Base-by-base conservation (phyloP, 2,888 invertebrate genomes). In the Gymnoscelis rufifasciata region DNA sequence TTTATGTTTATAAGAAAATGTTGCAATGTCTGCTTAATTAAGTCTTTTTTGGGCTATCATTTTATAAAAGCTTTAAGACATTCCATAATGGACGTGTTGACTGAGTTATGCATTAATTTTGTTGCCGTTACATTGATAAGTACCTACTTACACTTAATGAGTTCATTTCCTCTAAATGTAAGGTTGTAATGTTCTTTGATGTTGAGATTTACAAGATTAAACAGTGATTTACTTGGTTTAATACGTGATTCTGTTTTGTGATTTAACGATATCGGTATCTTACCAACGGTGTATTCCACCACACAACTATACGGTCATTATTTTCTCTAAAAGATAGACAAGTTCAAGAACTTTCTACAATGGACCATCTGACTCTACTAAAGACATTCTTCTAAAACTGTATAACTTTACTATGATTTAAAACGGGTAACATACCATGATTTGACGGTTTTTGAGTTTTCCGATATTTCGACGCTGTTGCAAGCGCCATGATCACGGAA, bases 1-100 rank as follows among this genome's bases (percentile, higher is more conserved):
- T 45, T 42, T 51, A 56, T 43, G 47, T 52, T 51, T 51, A 52
- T 51, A 56, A 53, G 52, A 49, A 54, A 42, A 56, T 52, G 57
- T 51, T 54, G 52, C 51, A 56, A 56, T 53, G 47, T 48, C 52
- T 52, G 44, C 44, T 50, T 59, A 57, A 57, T 57, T 48, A 54
- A 54, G 56, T 50, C 45, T 51, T 54, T 48, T 47, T 31, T 26
- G 26, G 38, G 45, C 47, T 31, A 56, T 56, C 52, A 54, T 51
- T 29, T 54, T 55, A 57, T 56, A 47, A 48, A 48, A 49, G 45
- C 52, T 47, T 52, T 49, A 40, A 46, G 57, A 54, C 47, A 49
- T 38, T 47, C 52, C 49, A 47, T 49, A 52, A 56, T 54, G 50
- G 48, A 51, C 53, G 43, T 45, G 26, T 24, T 13, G 40, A 41